Evolutionary conservation across 2,888 invertebrate species (phyloP).

Genomic region (Stegophylla sp.): DNA sequence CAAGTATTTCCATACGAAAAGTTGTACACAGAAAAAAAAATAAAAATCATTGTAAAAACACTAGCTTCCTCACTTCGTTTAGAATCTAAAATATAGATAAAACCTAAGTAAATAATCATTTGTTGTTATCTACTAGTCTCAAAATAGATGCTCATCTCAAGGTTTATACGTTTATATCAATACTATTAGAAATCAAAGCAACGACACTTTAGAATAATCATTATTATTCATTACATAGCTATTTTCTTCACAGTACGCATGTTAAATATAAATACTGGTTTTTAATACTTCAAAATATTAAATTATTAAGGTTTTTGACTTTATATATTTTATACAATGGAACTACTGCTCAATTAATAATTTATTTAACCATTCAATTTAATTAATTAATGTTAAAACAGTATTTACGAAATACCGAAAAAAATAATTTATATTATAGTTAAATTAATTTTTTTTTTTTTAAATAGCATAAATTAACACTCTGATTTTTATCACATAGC

Average conservation of each 20-base stretch:
- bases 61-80: too few relatives aligned
- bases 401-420: not conserved
- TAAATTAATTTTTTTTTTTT: not conserved
- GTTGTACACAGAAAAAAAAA: too few relatives aligned
- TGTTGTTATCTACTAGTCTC: not conserved
- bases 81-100: conserved; percentile 16
- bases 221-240: not conserved
- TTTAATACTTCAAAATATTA: not conserved
- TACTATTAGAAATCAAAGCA: not conserved
- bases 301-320: not conserved
- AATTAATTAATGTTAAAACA: not conserved
- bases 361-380: conserved; percentile 5
- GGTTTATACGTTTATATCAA: not conserved
- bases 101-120: not conserved
- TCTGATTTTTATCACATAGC: conserved; percentile 6
- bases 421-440: not conserved
- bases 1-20: too few relatives aligned
- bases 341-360: conserved; percentile 17
- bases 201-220: not conserved
- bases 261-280: not conserved
- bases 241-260: conserved; percentile 8
- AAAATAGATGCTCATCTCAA: conserved; percentile 3
- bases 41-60: too few relatives aligned
- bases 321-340: conserved; percentile 12
- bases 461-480: not conserved